phyloP scores from a whole-genome alignment of 2,797 vertebrate genomes.

The Cheirogaleus major region DNA sequence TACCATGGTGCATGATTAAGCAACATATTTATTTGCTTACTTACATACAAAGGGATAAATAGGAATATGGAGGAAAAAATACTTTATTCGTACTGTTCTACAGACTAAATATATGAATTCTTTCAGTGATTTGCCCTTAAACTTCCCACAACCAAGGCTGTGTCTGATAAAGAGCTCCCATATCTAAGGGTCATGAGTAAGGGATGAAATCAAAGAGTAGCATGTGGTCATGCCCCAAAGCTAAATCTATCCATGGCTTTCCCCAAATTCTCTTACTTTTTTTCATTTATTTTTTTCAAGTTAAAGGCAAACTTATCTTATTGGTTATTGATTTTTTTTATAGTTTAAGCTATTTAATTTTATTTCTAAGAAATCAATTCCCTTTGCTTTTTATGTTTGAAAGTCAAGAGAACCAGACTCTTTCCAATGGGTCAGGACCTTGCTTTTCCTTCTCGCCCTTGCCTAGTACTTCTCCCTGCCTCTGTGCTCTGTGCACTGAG shows the following conservation, averaged over 20 bases:
- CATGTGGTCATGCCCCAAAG: neutral
- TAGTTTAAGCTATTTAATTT: slow-evolving; percentile 18
- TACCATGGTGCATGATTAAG: neutral
- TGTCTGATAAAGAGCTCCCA: slow-evolving; percentile 11
- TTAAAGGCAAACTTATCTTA: neutral
- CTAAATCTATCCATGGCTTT: neutral
- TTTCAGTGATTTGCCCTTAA: neutral
- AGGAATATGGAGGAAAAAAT: neutral
- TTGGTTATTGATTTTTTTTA: neutral
- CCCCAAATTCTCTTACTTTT: neutral
- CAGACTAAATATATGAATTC: neutral
- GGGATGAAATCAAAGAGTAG: neutral
- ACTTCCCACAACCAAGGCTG: neutral
- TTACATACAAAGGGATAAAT: neutral
- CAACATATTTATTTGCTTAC: neutral
- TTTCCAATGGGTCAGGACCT: neutral
- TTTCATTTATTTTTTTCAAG: neutral
- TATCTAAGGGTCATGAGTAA: neutral
- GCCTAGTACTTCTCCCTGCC: neutral
- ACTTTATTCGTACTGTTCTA: neutral
- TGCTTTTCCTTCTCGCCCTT: neutral
- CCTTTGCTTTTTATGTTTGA: neutral
- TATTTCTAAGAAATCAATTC: slow-evolving; percentile 47
- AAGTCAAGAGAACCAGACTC: neutral
- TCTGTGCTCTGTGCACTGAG: neutral